Evolutionary conservation across 2,797 vertebrate genomes (phyloP), one percentile per base, ranked within the genome.

Genomic region (Rhinella marina): DNA sequence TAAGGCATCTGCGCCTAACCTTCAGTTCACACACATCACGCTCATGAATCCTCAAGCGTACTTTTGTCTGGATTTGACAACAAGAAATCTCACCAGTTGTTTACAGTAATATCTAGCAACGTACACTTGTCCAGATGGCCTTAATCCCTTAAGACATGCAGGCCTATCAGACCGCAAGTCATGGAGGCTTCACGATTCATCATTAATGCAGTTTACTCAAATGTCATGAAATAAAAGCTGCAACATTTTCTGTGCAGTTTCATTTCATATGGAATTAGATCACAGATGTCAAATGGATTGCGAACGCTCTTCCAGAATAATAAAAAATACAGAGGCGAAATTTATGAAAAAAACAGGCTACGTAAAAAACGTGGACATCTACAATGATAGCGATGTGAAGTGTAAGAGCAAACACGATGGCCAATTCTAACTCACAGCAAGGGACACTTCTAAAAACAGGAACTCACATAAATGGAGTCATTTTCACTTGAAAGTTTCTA

Each of bases 191-290:
- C 81, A 87, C 59, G 57, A 87, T 84, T 79, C 88, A 89, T 89
- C 88, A 89, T 89, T 89, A 89, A 77, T 79, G 85, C 88, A 89
- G 88, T 89, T 89, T 89, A 87, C 64, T 89, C 88, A 89, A 87
- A 89, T 84, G 88, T 89, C 88, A 86, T 59, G 80, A 79, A 89
- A 78, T 84, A 87, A 86, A 89, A 83, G 86, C 70, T 62, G 56
- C 75, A 82, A 87, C 84, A 70, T 79, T 89, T 87, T 87, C 57
- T 70, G 16, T 82, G 84, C 79, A 78, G 80, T 89, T 89, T 89
- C 79, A 89, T 84, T 84, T 89, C 85, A 87, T 80, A 79, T 75
- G 25, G 32, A 82, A 89, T 89, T 89, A 87, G 32, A 72, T 86
- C 73, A 48, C 56, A 86, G 50, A 84, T 14, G 70, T 56, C 80